phyloP scores from a whole-genome alignment of 2,113 vertebrate genomes.

The Condylura cristata region DNA sequence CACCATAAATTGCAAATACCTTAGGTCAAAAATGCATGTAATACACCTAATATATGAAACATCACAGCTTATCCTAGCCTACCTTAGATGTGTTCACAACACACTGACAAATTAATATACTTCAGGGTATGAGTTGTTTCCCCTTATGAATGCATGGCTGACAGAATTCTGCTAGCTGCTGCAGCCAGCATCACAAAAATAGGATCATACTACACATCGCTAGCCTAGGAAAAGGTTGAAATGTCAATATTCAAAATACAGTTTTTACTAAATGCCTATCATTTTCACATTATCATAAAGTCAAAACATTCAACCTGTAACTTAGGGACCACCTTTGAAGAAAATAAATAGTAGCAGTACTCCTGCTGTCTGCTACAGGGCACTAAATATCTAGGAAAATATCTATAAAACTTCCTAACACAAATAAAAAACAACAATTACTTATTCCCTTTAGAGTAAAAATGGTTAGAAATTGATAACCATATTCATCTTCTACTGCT shows the following conservation, averaged over 20 bases:
- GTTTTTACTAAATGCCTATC: neutral
- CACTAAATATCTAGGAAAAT: neutral
- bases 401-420: neutral
- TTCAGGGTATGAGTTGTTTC: neutral
- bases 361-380: neutral
- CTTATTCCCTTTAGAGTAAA: neutral
- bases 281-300: neutral
- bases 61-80: rapidly evolving
- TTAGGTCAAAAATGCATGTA: neutral
- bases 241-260: too few relatives aligned
- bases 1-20: neutral
- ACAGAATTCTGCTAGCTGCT: neutral
- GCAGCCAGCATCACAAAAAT: neutral
- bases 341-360: neutral
- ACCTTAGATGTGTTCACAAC: neutral
- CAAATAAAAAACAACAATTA: neutral
- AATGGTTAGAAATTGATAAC: neutral
- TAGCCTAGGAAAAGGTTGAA: too few relatives aligned
- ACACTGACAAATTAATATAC: too few relatives aligned
- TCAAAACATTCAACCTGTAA: neutral
- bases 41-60: neutral
- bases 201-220: too few relatives aligned
- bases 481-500: neutral
- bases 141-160: neutral
- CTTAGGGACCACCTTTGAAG: neutral